Evolutionary conservation across 2,797 vertebrate species (phyloP).

Genomic region (Coccyzus lansbergi): DNA sequence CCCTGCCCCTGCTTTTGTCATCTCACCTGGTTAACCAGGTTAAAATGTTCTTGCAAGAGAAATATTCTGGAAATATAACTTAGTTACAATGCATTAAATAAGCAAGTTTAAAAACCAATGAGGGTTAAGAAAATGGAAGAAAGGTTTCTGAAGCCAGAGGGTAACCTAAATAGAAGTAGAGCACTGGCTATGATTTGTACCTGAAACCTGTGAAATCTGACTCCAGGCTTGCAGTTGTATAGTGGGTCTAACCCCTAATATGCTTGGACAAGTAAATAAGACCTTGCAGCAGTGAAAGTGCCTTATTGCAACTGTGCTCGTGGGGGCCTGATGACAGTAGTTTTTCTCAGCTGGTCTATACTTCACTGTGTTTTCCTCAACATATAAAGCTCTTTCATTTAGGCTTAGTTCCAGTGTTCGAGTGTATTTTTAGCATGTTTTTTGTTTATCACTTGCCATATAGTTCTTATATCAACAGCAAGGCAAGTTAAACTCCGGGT

Average conservation of each 20-base stretch:
- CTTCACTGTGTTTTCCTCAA: not conserved
- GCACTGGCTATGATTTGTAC: not conserved
- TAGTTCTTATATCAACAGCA: constrained; percentile 22
- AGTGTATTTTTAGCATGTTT: constrained; percentile 37
- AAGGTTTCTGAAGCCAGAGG: not conserved
- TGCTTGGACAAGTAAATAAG: constrained; percentile 35
- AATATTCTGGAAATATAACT: not conserved
- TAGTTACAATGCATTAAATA: not conserved
- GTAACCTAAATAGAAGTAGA: not conserved
- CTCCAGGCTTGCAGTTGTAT: not conserved
- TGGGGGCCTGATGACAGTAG: not conserved
- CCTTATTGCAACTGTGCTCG: not conserved
- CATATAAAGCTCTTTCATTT: constrained; percentile 21
- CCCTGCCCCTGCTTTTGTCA: not conserved
- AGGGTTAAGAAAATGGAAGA: not conserved
- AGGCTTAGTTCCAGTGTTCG: constrained; percentile 7
- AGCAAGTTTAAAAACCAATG: not conserved
- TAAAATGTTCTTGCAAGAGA: not conserved
- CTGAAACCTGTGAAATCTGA: constrained; percentile 12
- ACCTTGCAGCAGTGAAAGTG: not conserved
- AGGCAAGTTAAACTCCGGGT: not conserved
- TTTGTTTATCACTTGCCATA: constrained; percentile 31
- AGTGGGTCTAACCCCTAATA: constrained; percentile 20
- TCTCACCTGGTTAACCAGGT: constrained; percentile 6
- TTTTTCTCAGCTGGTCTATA: constrained; percentile 7